Conservation (phyloP, 1,140 invertebrate species). For the Theocolax elegans region DNA sequence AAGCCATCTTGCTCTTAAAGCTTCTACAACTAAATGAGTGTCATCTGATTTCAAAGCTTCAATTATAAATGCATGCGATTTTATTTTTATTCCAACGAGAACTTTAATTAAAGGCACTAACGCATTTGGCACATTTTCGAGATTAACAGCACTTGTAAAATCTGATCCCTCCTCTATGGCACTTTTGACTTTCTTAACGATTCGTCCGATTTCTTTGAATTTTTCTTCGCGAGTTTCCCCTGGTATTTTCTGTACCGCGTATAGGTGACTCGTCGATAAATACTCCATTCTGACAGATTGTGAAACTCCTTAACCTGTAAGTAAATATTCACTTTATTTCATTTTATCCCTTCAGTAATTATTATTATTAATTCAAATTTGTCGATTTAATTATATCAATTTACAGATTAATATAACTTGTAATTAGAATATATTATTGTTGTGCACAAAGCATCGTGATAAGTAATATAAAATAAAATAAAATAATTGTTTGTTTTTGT, state of each 20-base stretch:
- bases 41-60: conserved; percentile 53
- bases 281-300: not conserved
- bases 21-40: conserved; percentile 47
- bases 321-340: not conserved
- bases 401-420: too few relatives aligned
- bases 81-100: conserved; percentile 47
- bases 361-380: too few relatives aligned
- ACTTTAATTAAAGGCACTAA: conserved; percentile 49
- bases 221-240: conserved; percentile 52
- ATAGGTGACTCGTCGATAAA: conserved; percentile 12
- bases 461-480: too few relatives aligned
- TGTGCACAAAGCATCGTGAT: too few relatives aligned
- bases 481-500: too few relatives aligned
- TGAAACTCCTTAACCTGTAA: conserved; percentile 5
- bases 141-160: not conserved
- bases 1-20: conserved; percentile 51
- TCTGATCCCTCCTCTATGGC: not conserved
- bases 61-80: conserved; percentile 43
- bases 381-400: too few relatives aligned
- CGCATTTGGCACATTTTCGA: conserved; percentile 41
- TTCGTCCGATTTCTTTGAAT: conserved; percentile 45
- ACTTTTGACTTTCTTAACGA: conserved; percentile 36
- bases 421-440: too few relatives aligned
- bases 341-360: too few relatives aligned
- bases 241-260: conserved; percentile 52